Conservation (phyloP, 2,113 vertebrate genomes). For the Cromileptes altivelis region DNA sequence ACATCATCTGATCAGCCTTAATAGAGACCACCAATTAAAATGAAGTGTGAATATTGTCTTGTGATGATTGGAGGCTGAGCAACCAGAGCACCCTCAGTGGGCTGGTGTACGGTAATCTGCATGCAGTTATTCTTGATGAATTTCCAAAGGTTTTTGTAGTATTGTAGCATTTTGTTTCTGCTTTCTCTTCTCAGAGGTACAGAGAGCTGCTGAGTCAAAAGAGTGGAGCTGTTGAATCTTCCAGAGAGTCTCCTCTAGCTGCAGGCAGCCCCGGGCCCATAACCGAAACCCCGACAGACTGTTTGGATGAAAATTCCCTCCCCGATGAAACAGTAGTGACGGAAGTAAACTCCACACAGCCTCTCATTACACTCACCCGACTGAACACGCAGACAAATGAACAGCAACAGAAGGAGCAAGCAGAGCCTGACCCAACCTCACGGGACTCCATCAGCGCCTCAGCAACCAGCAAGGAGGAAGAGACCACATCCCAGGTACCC, state of each 20-base stretch:
- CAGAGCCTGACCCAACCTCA: constrained; percentile 20
- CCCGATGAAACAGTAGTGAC: constrained; percentile 1
- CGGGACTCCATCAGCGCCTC: constrained; percentile 22
- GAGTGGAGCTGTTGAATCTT: constrained; percentile 34
- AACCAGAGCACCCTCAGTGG: not conserved
- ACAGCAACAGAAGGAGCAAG: constrained; percentile 19
- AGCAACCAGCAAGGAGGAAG: constrained; percentile 20
- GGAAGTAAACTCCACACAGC: constrained; percentile 20
- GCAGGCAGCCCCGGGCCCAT: constrained; percentile 23
- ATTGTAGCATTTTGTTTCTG: constrained; percentile 13
- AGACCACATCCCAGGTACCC: constrained; percentile 7
- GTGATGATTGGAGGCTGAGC: too few relatives aligned
- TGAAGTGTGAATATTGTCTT: too few relatives aligned
- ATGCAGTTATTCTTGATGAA: not conserved
- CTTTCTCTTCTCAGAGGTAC: constrained; percentile 70
- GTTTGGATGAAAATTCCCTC: constrained; percentile 9
- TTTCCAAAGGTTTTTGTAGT: not conserved
- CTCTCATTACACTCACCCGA: constrained; percentile 32
- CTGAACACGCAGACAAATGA: constrained; percentile 18
- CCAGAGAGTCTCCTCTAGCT: constrained; percentile 27
- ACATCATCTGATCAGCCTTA: too few relatives aligned
- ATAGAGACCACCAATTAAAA: too few relatives aligned
- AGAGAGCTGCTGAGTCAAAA: constrained; percentile 63
- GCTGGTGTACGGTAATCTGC: not conserved
- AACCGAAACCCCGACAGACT: constrained; percentile 48